phyloP scores from a whole-genome alignment of 1,140 invertebrate species.

The Drosophila nigrodunni region DNA sequence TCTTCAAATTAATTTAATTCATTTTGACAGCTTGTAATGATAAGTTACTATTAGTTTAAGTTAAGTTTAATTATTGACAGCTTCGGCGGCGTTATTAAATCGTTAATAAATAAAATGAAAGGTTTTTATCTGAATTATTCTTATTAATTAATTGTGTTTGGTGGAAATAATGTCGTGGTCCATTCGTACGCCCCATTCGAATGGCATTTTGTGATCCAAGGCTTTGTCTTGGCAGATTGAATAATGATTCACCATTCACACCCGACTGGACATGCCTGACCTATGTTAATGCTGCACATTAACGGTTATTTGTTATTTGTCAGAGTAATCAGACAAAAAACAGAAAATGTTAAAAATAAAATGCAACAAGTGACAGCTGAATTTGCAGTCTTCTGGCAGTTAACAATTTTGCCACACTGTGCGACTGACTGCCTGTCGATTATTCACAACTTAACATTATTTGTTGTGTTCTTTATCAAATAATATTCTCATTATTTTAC shows the following conservation, averaged over 20 bases:
- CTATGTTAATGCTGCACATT: slow-evolving; percentile 56
- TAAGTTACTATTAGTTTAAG: slow-evolving; percentile 8
- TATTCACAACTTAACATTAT: slow-evolving; percentile 45
- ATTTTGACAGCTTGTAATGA: slow-evolving; percentile 6
- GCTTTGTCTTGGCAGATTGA: slow-evolving; percentile 56
- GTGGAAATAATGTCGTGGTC: background rate
- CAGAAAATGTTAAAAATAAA: background rate
- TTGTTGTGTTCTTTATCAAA: slow-evolving; percentile 42
- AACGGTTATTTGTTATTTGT: slow-evolving; percentile 64
- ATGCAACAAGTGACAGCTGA: slow-evolving; percentile 44
- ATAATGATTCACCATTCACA: slow-evolving; percentile 50
- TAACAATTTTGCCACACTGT: background rate
- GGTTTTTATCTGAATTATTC: slow-evolving; percentile 13
- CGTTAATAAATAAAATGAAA: background rate
- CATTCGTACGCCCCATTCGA: slow-evolving; percentile 28
- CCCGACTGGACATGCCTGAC: slow-evolving; percentile 49
- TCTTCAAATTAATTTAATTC: background rate
- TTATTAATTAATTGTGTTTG: slow-evolving; percentile 14
- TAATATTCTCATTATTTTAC: slow-evolving; percentile 27
- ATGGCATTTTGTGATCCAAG: slow-evolving; percentile 53
- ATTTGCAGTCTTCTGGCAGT: slow-evolving; percentile 22
- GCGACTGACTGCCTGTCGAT: slow-evolving; percentile 35
- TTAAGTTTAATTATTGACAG: slow-evolving; percentile 16
- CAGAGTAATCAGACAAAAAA: slow-evolving; percentile 40
- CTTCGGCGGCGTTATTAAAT: background rate